Evolutionary conservation across 1,140 invertebrate genomes (phyloP).

Genomic region (Sweltsa coloradensis): DNA sequence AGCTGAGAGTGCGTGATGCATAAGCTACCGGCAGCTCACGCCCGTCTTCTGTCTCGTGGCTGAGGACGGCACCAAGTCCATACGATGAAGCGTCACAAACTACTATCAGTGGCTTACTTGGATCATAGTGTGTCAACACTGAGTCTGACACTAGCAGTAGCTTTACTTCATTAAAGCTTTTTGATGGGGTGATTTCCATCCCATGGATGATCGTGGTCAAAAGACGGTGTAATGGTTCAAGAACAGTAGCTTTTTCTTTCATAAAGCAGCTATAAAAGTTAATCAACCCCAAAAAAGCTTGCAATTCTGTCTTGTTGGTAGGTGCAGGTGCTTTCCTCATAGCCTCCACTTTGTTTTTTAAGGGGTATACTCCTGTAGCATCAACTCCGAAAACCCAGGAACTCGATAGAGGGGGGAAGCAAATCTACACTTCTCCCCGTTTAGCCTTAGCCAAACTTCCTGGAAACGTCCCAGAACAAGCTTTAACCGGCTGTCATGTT

Average conservation of each 20-base stretch:
- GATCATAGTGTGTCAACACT: not conserved
- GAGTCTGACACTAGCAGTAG: not conserved
- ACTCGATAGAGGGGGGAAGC: constrained; percentile 24
- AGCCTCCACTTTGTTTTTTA: constrained; percentile 21
- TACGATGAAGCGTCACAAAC: constrained; percentile 30
- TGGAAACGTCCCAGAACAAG: no score
- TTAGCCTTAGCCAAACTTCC: no score
- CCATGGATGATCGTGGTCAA: constrained; percentile 4
- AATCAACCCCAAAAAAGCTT: constrained; percentile 20
- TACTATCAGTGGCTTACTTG: constrained; percentile 14
- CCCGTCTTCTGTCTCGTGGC: constrained; percentile 22
- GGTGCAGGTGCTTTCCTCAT: constrained; percentile 19
- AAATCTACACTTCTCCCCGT: no score
- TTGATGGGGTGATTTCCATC: no score
- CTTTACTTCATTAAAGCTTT: not conserved
- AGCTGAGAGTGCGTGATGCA: constrained; percentile 21
- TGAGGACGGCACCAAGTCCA: constrained; percentile 27
- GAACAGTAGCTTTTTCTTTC: constrained; percentile 11
- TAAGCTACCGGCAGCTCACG: constrained; percentile 24
- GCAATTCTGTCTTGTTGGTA: constrained; percentile 19
- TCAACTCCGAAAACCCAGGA: constrained; percentile 26
- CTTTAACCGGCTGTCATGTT: no score
- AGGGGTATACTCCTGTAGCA: constrained; percentile 21
- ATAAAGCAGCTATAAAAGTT: constrained; percentile 21
- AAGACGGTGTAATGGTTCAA: constrained; percentile 11